Percentiles rank a stretch among this genome's conserved stretches.
phyloP scores from a whole-genome alignment of 2,888 invertebrate genomes.

The Drosophila meridionalis region DNA sequence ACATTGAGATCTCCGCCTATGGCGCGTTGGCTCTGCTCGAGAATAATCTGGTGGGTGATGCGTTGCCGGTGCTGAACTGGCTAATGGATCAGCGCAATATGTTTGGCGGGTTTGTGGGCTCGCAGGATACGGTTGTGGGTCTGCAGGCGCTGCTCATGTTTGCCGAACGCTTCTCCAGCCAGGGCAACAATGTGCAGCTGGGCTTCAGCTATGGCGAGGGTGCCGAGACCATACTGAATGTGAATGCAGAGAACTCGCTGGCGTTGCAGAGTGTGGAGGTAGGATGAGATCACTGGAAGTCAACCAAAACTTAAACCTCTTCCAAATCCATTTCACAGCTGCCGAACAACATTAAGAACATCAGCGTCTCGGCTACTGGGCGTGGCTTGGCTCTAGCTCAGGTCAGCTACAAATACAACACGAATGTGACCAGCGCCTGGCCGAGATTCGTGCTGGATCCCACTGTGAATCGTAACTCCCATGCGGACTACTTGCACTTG shows the following conservation, averaged over 20 bases:
- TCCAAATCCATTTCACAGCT: conserved; percentile 56
- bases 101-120: conserved; percentile 90
- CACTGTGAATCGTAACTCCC: conserved; percentile 93
- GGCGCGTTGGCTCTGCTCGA: conserved; percentile 91
- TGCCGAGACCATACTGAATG: conserved; percentile 86
- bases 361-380: conserved; percentile 92
- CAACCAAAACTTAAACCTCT: background rate
- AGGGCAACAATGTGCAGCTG: conserved; percentile 86
- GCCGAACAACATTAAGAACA: conserved; percentile 86
- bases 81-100: conserved; percentile 88
- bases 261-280: conserved; percentile 93
- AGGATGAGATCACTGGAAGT: conserved; percentile 23
- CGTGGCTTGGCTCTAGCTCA: conserved; percentile 92
- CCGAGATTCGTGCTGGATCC: conserved; percentile 95
- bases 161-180: conserved; percentile 86
- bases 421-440: conserved; percentile 95
- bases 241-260: conserved; percentile 92
- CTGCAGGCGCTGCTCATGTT: conserved; percentile 88
- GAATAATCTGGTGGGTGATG: conserved; percentile 83
- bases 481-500: conserved; percentile 92
- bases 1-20: conserved; percentile 95
- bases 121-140: conserved; percentile 92
- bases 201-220: conserved; percentile 86
- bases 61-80: conserved; percentile 89
- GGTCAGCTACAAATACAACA: conserved; percentile 92